Base-by-base conservation (phyloP, 2,113 vertebrate species). In the Peromyscus maniculatus region DNA sequence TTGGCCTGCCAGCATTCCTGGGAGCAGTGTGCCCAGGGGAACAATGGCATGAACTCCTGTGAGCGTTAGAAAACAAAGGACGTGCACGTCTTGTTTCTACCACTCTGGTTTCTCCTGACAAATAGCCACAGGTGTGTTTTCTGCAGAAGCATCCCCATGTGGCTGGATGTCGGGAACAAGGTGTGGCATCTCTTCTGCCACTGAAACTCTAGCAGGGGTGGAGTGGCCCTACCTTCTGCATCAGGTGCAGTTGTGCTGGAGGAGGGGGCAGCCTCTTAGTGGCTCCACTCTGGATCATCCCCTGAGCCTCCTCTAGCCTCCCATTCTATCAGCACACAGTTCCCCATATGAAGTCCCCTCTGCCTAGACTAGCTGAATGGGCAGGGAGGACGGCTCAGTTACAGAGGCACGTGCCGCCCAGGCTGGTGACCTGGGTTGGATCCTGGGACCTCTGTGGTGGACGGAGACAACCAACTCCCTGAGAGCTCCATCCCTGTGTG, bases 231-330 rank as follows among this genome's bases (percentile, higher is more conserved):
- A 8, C 2, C 15, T 31, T 22, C 24, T 72, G 88, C 49, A 28
- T 12, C 0, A 21, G 24, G 3, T 39, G 36, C 28, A 28, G 7
- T 0, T 0, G 6, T 10, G 43, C 15, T 7, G 4, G 64, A 26
- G 16, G 36, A 77, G 84, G 57, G 72, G 87, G 24, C 24, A n/a
- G 46, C 10, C 39, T 67, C 28, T 78, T 19, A 12, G 62, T 16
- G 17, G 46, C n/a, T 28, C 49, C 11, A 12, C 62, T 89, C 19
- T 79, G 33, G 59, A 36, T 59, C 39, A 5, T 57, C 83, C 52
- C 82, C 78, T 2, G 80, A 91, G 72, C 83, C 28, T n/a, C 62
- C 59, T 92, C 49, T 15, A 46, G 16, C 55, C 5, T 62, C 74
- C 91, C 78, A 71, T 24, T 64, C 52, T 39, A 3, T 72, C 67